Conservation (phyloP, 53 echinoderm and acorn worm species). For the Paelopatides confundens region DNA sequence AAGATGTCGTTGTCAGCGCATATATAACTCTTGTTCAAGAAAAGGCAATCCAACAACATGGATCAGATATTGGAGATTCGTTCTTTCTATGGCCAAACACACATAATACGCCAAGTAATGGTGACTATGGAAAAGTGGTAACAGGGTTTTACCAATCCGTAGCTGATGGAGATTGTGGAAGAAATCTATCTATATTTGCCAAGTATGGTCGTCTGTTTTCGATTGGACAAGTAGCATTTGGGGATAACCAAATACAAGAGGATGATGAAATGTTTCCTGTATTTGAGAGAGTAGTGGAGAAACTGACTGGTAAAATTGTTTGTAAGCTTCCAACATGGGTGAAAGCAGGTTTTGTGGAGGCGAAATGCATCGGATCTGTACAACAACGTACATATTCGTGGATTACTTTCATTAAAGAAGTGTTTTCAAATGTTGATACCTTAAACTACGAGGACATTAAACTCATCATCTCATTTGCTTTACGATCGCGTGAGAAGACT, state of each 20-base stretch:
- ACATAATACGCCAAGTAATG: not conserved
- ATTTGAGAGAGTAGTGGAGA: not conserved
- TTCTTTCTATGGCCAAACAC: not conserved
- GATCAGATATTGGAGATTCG: not conserved
- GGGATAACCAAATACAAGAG: not conserved
- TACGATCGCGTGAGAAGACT: not conserved
- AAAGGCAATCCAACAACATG: not conserved
- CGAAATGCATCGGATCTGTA: not conserved
- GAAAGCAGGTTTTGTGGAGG: slow-evolving; percentile 20
- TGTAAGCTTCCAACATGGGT: slow-evolving; percentile 29
- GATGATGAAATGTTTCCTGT: not conserved
- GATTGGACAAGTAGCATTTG: slow-evolving; percentile 6
- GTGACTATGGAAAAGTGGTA: slow-evolving; percentile 4
- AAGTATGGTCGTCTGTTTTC: not conserved
- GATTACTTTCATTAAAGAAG: slow-evolving; percentile 40
- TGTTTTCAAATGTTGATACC: slow-evolving; percentile 9
- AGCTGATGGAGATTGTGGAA: slow-evolving; percentile 7
- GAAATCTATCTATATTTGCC: not conserved
- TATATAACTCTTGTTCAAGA: slow-evolving; percentile 44
- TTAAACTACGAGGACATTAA: not conserved
- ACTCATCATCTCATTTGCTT: slow-evolving; percentile 1
- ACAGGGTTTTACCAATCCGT: not conserved
- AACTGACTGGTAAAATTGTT: not conserved
- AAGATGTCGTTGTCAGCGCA: slow-evolving; percentile 52
- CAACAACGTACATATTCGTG: slow-evolving; percentile 7